Evolutionary conservation across 2,113 vertebrate species (phyloP).

Genomic region (Genyomyrus donnyi): DNA sequence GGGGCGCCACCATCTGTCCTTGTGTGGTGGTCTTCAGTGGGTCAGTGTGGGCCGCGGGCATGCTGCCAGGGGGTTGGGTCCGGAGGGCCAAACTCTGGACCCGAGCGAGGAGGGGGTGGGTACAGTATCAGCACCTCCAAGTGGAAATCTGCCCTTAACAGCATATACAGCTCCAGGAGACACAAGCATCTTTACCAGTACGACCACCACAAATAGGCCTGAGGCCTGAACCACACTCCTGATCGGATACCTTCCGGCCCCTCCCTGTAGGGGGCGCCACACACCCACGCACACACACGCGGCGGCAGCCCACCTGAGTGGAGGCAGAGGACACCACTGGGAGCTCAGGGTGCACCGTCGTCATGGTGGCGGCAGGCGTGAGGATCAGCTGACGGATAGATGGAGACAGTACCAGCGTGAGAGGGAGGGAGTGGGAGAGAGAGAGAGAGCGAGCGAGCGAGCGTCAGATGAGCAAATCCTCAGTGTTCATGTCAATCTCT

Average conservation of each 20-base stretch:
- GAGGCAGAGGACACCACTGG: constrained; percentile 78
- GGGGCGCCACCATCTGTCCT: constrained; percentile 59
- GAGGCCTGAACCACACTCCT: neutral
- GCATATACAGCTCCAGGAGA: neutral
- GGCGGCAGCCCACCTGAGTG: constrained; percentile 69
- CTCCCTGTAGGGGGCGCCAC: neutral
- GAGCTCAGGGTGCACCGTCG: constrained; percentile 84
- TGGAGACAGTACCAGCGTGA: constrained; percentile 28
- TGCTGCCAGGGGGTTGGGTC: constrained; percentile 69
- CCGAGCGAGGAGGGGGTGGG: constrained; percentile 39
- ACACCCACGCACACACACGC: neutral
- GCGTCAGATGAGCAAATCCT: neutral
- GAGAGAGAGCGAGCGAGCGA: neutral
- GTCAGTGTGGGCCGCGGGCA: constrained; percentile 69
- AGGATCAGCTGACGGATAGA: constrained; percentile 76
- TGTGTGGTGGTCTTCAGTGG: constrained; percentile 72
- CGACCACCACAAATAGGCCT: neutral
- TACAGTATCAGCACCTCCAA: neutral
- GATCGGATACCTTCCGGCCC: neutral
- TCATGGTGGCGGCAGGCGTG: constrained; percentile 83
- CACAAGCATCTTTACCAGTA: neutral
- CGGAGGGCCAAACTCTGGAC: constrained; percentile 80
- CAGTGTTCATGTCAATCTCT: neutral
- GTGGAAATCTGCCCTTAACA: neutral
- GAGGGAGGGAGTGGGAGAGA: neutral